A percentile compares a stretch with the other conserved stretches of the same genome.
Evolutionary conservation across 2,113 vertebrate species (phyloP).

Genomic region (Aythya baeri): DNA sequence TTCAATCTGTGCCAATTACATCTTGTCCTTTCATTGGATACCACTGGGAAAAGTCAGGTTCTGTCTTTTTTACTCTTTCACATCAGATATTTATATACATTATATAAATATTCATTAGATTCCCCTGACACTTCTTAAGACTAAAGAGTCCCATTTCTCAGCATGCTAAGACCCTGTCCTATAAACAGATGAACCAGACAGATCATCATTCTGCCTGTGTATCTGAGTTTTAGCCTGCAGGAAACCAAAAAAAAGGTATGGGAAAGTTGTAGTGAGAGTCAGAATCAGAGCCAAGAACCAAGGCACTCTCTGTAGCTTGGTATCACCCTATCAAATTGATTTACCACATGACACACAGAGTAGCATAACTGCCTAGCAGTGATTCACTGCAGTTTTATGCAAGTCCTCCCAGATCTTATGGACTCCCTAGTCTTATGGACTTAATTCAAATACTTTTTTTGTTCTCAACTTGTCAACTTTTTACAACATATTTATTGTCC

Average conservation of each 20-base stretch:
- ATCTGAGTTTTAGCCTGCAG: background rate
- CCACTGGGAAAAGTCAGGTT: background rate
- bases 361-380: background rate
- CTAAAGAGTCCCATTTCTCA: background rate
- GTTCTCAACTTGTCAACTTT: background rate
- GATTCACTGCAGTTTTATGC: background rate
- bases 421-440: background rate
- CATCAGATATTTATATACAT: background rate
- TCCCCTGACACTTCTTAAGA: background rate
- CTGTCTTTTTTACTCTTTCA: background rate
- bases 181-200: background rate
- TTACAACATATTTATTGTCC: background rate
- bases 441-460: background rate
- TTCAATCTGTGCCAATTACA: background rate
- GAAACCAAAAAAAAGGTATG: background rate
- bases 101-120: background rate
- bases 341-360: background rate
- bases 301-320: background rate
- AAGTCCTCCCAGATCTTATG: background rate
- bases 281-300: background rate
- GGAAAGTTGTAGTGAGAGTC: background rate
- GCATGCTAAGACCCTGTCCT: background rate
- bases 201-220: background rate
- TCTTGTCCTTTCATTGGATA: background rate
- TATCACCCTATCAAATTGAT: background rate